Evolutionary conservation across 2,888 invertebrate genomes (phyloP).

Genomic region (Chelonus formosanus): DNA sequence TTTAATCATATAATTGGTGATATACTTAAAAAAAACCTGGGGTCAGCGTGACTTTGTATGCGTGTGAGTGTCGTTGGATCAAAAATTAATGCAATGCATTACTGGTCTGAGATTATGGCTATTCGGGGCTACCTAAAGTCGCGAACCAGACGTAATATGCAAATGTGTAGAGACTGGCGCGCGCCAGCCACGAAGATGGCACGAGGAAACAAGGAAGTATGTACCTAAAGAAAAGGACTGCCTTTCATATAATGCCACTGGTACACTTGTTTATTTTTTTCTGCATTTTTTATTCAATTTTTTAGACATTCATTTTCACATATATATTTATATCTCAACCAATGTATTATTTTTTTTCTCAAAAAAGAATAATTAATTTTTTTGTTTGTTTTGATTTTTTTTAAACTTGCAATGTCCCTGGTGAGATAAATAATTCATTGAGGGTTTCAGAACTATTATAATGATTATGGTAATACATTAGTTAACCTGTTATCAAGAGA

Average conservation of each 20-base stretch:
- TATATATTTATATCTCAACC: not conserved
- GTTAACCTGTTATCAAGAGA: conserved; percentile 59
- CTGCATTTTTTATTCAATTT: not conserved
- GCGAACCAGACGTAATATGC: conserved; percentile 57
- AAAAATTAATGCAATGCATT: conserved; percentile 62
- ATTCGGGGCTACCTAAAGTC: conserved; percentile 48
- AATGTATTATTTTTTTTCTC: too few relatives aligned
- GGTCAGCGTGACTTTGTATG: conserved; percentile 16
- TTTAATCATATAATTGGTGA: conserved; percentile 16
- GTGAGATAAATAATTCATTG: conserved; percentile 65
- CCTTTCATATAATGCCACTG: conserved; percentile 28
- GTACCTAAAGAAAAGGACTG: conserved; percentile 45
- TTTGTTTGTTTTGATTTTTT: conserved; percentile 25
- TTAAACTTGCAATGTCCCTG: conserved; percentile 41
- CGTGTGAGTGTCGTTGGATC: conserved; percentile 30
- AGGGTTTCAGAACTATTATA: conserved; percentile 61
- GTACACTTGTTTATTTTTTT: conserved; percentile 42
- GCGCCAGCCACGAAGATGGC: conserved; percentile 42
- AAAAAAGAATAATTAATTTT: conserved; percentile 8
- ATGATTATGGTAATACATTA: conserved; percentile 63
- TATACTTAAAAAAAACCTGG: conserved; percentile 33
- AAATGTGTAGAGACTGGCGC: conserved; percentile 55
- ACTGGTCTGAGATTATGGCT: conserved; percentile 41
- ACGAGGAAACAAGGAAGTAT: conserved; percentile 49
- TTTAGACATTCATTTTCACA: not conserved